Evolutionary conservation across 2,797 vertebrate species (phyloP).

Genomic region (Odontamblyopus lacepedii): DNA sequence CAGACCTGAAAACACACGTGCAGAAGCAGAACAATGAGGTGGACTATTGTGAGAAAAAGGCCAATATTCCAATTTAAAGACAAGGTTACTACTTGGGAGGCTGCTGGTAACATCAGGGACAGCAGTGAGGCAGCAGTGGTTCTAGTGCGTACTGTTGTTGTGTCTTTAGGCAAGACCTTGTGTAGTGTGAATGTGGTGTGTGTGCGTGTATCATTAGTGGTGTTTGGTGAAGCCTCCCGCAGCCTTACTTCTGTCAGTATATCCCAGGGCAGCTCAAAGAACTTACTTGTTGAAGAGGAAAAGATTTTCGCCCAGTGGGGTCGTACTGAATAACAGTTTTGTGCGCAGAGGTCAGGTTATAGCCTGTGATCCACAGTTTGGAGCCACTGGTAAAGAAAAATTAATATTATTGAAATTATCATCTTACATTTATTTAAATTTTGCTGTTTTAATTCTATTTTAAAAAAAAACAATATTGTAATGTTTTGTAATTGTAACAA

Average conservation of each 20-base stretch:
- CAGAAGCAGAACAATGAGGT: neutral
- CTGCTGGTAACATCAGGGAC: no score
- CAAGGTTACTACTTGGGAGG: no score
- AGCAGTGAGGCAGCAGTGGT: no score
- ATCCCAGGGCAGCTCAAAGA: no score
- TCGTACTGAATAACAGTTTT: constrained; percentile 74
- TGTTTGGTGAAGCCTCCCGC: no score
- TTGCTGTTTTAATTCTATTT: no score
- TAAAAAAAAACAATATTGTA: neutral
- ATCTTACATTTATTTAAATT: neutral
- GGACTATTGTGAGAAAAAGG: neutral
- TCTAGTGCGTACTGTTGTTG: no score
- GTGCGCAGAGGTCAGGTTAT: constrained; percentile 85
- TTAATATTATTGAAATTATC: neutral
- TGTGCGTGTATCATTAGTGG: no score
- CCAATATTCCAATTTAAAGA: neutral
- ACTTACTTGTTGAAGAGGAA: constrained; percentile 58
- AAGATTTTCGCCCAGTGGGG: neutral
- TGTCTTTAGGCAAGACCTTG: no score
- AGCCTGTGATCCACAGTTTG: constrained; percentile 80
- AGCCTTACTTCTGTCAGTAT: no score
- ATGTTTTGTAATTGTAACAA: neutral
- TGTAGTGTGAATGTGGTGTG: no score
- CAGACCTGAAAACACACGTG: constrained; percentile 74
- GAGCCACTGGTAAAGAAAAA: constrained; percentile 74